phyloP scores from a whole-genome alignment of 2,113 vertebrate species.

The Fregata magnificens region DNA sequence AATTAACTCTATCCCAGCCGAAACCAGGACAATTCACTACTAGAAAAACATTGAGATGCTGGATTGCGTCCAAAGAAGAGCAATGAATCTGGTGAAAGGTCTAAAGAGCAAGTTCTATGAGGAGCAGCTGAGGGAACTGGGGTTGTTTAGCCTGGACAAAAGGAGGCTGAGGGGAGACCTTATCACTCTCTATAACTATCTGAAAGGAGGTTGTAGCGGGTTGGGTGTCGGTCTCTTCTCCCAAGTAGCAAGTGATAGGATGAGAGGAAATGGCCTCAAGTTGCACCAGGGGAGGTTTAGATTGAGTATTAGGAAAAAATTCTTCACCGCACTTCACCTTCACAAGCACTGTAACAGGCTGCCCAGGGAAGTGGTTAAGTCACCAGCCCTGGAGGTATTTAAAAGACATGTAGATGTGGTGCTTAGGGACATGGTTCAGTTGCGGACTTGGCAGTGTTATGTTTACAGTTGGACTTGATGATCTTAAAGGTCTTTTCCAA shows the following conservation, averaged over 20 bases:
- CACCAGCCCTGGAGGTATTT: background rate
- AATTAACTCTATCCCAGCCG: no score
- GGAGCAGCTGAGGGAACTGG: background rate
- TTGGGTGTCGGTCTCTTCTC: background rate
- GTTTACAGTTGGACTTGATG: background rate
- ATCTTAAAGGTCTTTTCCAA: background rate
- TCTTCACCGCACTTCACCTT: background rate
- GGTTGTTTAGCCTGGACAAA: background rate
- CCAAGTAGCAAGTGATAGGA: background rate
- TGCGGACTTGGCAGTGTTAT: background rate
- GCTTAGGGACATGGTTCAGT: background rate
- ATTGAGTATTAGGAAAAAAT: background rate
- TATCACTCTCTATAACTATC: fast-evolving
- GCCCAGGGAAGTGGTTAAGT: background rate
- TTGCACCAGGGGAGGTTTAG: background rate
- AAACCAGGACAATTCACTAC: background rate
- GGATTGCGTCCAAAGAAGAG: background rate
- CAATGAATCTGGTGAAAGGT: background rate
- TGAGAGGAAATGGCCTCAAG: background rate
- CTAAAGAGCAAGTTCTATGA: background rate
- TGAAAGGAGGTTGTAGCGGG: background rate
- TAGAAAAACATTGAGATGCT: background rate
- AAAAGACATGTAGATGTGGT: fast-evolving
- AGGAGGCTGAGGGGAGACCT: background rate
- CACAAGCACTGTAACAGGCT: background rate